These are phyloP conservation scores for Lithobates pipiens DNA, from an alignment of 2,797 vertebrate species.

Conservation along the genomic window DNA sequence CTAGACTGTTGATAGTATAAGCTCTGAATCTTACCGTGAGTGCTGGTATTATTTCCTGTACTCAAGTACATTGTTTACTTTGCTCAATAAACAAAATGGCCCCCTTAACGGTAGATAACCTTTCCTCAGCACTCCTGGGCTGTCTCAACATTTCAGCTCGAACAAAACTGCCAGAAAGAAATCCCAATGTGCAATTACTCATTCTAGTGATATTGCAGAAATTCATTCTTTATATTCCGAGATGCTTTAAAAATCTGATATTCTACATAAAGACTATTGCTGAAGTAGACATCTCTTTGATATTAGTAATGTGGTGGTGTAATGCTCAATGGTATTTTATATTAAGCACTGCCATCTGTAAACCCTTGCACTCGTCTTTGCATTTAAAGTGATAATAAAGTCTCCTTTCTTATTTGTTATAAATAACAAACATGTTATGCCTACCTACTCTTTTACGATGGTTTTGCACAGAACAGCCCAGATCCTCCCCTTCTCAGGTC, in stretches of 20 bases:
- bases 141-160: not conserved
- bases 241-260: not conserved
- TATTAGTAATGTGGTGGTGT: not conserved
- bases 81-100: conserved; percentile 22
- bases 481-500: too few relatives aligned
- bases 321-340: not conserved
- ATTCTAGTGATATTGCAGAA: not conserved
- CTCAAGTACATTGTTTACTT: conserved; percentile 10
- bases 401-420: too few relatives aligned
- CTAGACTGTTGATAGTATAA: not conserved
- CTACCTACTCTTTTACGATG: too few relatives aligned
- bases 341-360: too few relatives aligned
- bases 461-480: too few relatives aligned
- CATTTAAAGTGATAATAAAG: too few relatives aligned
- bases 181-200: not conserved
- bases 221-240: not conserved
- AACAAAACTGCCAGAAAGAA: not conserved
- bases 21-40: not conserved
- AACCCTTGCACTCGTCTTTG: too few relatives aligned
- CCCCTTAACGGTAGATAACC: conserved; percentile 31
- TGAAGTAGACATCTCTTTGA: not conserved
- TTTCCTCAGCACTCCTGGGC: conserved; percentile 7
- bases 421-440: too few relatives aligned
- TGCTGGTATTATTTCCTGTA: not conserved
- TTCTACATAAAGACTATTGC: not conserved